Base-by-base conservation (phyloP, 2,888 invertebrate species). In the Diarsia mendica region DNA sequence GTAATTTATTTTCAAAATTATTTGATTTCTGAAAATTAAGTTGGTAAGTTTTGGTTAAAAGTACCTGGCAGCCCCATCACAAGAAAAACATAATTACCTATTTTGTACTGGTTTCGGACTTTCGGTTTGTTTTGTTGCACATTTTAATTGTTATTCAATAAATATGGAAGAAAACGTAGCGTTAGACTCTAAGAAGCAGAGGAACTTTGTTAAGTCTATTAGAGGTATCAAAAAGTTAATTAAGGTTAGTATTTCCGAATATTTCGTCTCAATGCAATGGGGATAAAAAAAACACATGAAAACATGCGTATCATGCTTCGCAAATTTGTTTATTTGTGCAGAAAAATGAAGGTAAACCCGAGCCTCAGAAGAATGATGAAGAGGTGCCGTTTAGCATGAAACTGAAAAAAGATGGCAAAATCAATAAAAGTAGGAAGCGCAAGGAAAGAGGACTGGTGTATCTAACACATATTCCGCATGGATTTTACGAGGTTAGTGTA, bases 391-490 rank as follows among this genome's bases (percentile, higher is more conserved):
- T 86, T 53, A 85, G 74, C 61, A 86, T 88, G 66, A 80, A 77
- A 76, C 85, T 89, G 70, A 63, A 91, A 79, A 63, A 91, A 78
- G 77, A 69, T 87, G 88, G 82, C 3, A 91, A 92, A 79, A 61
- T 84, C 80, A 84, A 87, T 80, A 85, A 89, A 77, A 91, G 91
- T 86, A 91, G 88, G 85, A 92, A 90, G 81, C 89, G 90, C 49
- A 81, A 71, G 71, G 89, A 88, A 70, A 89, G 91, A 77, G 98
- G 98, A 6, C 94, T 98, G 33, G 97, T 98, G 6, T 98, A 98
- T 86, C 91, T 98, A 49, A 97, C 97, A 1, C 98, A 98, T 89
- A 97, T 99, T 87, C 99, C 99, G 15, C 98, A 99, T 97, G 99
- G 99, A 67, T 99, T 99, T 96, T 99, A 98, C 90, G 99, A 99